Conservation (phyloP, 2,797 vertebrate genomes). For the Enteromius afrohamiltoni region DNA sequence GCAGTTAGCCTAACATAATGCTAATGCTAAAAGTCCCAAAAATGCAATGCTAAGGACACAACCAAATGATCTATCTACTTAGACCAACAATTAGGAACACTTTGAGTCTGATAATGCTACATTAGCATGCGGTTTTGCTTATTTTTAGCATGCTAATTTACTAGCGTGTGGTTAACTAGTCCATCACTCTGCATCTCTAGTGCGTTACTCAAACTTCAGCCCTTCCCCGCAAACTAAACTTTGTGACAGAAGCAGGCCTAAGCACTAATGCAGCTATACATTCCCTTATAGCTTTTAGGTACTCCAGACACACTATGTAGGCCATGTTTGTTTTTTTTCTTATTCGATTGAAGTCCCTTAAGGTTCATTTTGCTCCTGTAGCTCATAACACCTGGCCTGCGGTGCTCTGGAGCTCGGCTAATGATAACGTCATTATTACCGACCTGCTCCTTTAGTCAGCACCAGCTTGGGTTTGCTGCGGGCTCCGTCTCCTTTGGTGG, state of each 20-base stretch:
- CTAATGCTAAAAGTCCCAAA: not conserved
- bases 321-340: conserved; percentile 31
- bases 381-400: conserved; percentile 19
- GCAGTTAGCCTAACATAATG: not conserved
- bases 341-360: conserved; percentile 24
- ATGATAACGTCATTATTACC: conserved; percentile 59
- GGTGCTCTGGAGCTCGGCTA: conserved; percentile 1
- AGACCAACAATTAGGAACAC: not conserved
- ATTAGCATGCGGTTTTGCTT: not conserved
- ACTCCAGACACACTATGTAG: conserved; percentile 36
- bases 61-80: not conserved
- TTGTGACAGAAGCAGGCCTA: not conserved
- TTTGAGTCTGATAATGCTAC: not conserved
- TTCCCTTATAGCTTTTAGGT: conserved; percentile 13
- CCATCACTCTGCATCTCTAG: not conserved
- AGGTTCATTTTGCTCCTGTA: conserved; percentile 36
- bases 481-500: conserved; percentile 97
- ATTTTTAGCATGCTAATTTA: not conserved
- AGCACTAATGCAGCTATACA: not conserved
- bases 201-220: not conserved
- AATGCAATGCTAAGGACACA: not conserved
- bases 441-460: conserved; percentile 94
- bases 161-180: not conserved
- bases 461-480: conserved; percentile 96
- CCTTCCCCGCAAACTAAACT: not conserved